These are phyloP conservation scores for Drosophila sordidula DNA, from an alignment of 2,888 invertebrate species.

Conservation along the genomic window DNA sequence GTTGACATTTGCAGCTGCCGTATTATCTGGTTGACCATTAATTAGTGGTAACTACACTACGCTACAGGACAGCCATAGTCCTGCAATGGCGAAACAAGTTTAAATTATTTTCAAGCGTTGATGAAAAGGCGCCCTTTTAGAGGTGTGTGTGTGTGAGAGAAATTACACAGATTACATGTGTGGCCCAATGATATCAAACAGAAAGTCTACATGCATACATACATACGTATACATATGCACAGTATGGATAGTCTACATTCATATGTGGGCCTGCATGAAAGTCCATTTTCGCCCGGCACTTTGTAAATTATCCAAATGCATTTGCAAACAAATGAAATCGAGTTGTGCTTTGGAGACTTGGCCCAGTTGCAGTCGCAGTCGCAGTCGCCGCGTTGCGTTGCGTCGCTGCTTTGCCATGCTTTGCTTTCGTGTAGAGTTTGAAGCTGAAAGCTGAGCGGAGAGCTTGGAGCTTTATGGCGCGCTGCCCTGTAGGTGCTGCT, in stretches of 20 bases:
- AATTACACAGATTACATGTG: constrained; percentile 20
- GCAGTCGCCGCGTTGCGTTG: constrained; percentile 2
- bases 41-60: constrained; percentile 24
- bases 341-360: constrained; percentile 55
- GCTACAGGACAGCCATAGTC: neutral
- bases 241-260: neutral
- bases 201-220: neutral
- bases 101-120: constrained; percentile 31
- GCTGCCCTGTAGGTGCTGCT: constrained; percentile 35
- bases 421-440: constrained; percentile 40
- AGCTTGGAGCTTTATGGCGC: constrained; percentile 51
- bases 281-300: constrained; percentile 5
- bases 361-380: constrained; percentile 50
- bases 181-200: constrained; percentile 2
- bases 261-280: constrained; percentile 1
- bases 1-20: constrained; percentile 13
- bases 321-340: constrained; percentile 41
- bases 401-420: constrained; percentile 12
- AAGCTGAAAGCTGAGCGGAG: constrained; percentile 57
- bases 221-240: neutral
- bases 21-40: constrained; percentile 25
- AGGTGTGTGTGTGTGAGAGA: neutral
- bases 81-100: neutral
- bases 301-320: constrained; percentile 48
- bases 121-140: constrained; percentile 20